Evolutionary conservation across 2,888 invertebrate genomes (phyloP).

Genomic region (Graphium colonna): DNA sequence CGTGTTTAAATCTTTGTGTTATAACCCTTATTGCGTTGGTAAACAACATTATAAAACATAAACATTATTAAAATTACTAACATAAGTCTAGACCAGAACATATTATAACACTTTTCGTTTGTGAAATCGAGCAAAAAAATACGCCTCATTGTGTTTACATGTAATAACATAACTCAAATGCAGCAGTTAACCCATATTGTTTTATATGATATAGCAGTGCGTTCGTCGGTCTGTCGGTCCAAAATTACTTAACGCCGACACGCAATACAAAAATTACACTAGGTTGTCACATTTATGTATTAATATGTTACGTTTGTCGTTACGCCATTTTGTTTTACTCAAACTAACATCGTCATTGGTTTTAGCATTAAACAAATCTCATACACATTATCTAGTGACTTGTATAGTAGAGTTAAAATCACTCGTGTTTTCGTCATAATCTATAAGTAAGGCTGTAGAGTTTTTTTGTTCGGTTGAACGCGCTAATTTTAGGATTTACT

Average conservation of each 20-base stretch:
- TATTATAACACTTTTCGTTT: neutral
- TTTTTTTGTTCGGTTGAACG: no score
- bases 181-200: constrained; percentile 12
- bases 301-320: constrained; percentile 9
- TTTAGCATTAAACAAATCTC: no score
- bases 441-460: no score
- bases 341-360: no score
- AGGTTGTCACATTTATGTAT: constrained; percentile 36
- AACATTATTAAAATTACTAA: neutral
- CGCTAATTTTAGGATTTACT: no score
- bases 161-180: constrained; percentile 6
- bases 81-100: neutral
- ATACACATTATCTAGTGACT: no score
- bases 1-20: no score
- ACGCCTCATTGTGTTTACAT: neutral
- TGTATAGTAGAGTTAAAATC: no score
- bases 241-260: constrained; percentile 44
- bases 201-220: constrained; percentile 18
- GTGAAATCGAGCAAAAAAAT: neutral
- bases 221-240: constrained; percentile 8
- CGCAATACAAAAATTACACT: constrained; percentile 51
- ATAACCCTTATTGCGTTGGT: no score
- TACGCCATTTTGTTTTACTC: neutral
- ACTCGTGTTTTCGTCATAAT: no score
- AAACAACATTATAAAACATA: neutral